Evolutionary conservation across 2,888 invertebrate species (phyloP).

Genomic region (Latrodectus hesperus): DNA sequence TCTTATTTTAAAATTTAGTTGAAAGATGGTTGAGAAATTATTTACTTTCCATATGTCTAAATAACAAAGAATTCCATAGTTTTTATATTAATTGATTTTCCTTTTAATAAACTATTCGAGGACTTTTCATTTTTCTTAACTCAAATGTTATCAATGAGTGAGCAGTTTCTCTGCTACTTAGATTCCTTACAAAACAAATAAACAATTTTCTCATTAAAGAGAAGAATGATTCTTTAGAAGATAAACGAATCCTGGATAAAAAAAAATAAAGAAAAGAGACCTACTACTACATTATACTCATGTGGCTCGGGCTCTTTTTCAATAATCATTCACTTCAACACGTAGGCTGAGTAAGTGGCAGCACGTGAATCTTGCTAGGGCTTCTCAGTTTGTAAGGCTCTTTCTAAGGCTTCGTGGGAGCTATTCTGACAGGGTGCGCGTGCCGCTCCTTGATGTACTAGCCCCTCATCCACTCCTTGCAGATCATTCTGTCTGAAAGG

Average conservation of each 20-base stretch:
- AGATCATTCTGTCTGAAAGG: neutral
- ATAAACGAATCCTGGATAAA: neutral
- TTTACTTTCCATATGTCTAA: too few relatives aligned
- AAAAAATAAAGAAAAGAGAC: neutral
- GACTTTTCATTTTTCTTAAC: too few relatives aligned
- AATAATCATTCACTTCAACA: conserved; percentile 35
- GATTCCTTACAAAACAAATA: too few relatives aligned
- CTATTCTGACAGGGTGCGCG: conserved; percentile 37
- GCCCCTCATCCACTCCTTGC: neutral
- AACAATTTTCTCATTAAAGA: too few relatives aligned
- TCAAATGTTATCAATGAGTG: too few relatives aligned
- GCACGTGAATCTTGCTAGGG: conserved; percentile 37
- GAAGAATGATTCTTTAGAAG: too few relatives aligned
- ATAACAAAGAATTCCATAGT: too few relatives aligned
- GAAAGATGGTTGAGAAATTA: too few relatives aligned
- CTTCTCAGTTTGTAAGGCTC: conserved; percentile 43
- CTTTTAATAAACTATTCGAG: too few relatives aligned
- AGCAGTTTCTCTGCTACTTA: too few relatives aligned
- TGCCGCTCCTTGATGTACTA: neutral
- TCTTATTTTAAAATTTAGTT: too few relatives aligned
- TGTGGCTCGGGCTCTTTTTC: conserved; percentile 18
- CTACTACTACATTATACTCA: conserved; percentile 11
- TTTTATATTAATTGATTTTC: too few relatives aligned
- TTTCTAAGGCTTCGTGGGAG: conserved; percentile 49
- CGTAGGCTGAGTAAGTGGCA: conserved; percentile 20